A percentile compares a stretch with the other conserved stretches of the same genome.
Evolutionary conservation across 2,113 vertebrate genomes (phyloP).

Genomic region (Mesoclemmys tuberculata): DNA sequence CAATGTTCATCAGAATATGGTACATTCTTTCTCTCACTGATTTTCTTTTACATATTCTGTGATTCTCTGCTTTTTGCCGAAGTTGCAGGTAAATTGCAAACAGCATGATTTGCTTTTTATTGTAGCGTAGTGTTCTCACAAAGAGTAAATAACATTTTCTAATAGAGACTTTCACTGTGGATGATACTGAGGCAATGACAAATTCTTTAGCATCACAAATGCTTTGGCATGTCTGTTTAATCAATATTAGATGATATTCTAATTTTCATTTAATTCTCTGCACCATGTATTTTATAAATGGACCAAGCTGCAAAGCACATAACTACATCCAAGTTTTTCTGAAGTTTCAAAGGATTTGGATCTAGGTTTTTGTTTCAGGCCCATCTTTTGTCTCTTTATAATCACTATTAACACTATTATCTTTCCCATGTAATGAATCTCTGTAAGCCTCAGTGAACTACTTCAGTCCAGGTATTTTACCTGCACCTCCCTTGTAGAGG

Average conservation of each 20-base stretch:
- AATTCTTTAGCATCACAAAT: neutral
- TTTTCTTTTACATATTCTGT: neutral
- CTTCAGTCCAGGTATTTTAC: neutral
- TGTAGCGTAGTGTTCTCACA: neutral
- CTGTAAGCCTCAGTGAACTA: neutral
- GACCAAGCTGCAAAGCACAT: neutral
- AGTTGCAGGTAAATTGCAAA: neutral
- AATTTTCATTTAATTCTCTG: neutral
- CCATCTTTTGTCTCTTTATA: neutral
- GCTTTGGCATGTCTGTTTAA: neutral
- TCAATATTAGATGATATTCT: neutral
- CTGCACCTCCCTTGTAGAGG: neutral
- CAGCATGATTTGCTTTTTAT: neutral
- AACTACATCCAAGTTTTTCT: neutral
- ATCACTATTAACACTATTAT: neutral
- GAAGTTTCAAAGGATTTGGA: neutral
- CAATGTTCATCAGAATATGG: neutral
- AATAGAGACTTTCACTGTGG: neutral
- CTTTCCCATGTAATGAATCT: neutral
- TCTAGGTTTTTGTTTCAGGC: neutral
- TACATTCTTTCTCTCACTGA: neutral
- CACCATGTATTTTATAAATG: neutral
- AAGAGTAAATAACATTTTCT: neutral
- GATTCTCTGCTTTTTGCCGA: neutral
- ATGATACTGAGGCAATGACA: neutral